Conservation (phyloP, 92 coral and sea anemone genomes). For the Zoanthus sansibaricus region DNA sequence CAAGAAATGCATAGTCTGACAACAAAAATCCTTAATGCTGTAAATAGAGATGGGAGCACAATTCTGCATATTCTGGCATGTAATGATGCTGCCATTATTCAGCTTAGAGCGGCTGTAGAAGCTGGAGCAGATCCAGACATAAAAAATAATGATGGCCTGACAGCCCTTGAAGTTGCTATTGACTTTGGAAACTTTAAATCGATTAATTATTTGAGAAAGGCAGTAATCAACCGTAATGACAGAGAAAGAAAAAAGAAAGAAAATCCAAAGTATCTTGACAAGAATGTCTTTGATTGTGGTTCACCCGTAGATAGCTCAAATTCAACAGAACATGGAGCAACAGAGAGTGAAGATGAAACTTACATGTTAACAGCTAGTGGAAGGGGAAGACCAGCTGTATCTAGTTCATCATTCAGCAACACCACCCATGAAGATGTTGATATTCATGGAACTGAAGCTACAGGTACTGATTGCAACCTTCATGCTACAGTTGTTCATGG, state of each 20-base stretch:
- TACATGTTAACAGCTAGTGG: background rate
- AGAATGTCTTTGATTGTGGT: background rate
- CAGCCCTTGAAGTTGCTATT: slow-evolving; percentile 71
- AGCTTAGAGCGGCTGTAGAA: slow-evolving; percentile 57
- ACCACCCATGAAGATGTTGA: background rate
- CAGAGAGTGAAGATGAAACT: slow-evolving; percentile 11
- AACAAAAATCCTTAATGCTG: slow-evolving; percentile 55
- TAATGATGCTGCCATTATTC: slow-evolving; percentile 61
- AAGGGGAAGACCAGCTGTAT: background rate
- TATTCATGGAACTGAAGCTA: background rate
- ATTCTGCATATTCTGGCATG: slow-evolving; percentile 75
- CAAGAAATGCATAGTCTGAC: slow-evolving; percentile 56
- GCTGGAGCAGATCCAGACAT: slow-evolving; percentile 69
- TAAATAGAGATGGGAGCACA: slow-evolving; percentile 72
- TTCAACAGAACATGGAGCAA: background rate
- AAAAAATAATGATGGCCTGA: slow-evolving; percentile 61
- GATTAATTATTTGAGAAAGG: slow-evolving; percentile 47
- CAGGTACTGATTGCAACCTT: background rate
- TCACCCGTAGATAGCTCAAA: slow-evolving; percentile 9
- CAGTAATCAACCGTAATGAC: background rate
- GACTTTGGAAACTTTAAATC: slow-evolving; percentile 58
- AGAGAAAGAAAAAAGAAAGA: slow-evolving; percentile 27
- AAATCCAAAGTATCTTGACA: slow-evolving; percentile 34
- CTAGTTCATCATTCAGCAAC: background rate
- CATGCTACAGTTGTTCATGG: no score